Evolutionary conservation across 2,888 invertebrate species (phyloP), one percentile per base, ranked within the genome.

Genomic region (Rosalia funebris): DNA sequence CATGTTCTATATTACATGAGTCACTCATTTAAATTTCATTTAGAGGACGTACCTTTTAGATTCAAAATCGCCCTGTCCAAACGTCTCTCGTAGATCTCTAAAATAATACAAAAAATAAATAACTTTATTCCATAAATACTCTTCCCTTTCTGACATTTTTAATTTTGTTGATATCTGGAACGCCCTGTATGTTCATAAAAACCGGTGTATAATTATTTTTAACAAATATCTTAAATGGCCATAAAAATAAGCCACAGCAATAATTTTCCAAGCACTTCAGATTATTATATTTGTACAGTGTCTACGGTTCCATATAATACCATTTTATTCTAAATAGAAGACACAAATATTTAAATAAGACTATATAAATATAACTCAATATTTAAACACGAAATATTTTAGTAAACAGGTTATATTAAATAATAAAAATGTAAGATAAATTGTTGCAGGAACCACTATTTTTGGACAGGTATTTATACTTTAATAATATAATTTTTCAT

Each of bases 351-450:
- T 25, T 25, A 25, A 25, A 25, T 25, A 25, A 5, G 25, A 3
- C 7, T 7, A 7, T 25, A 25, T 7, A 47, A 47, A 32, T 11
- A 32, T 17, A n/a, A 32, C 15, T 15, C 14, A 10, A 16, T 47
- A 47, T 41, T 41, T 41, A n/a, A 41, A 10, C 41, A 10, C 9
- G 3, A 16, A 46, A 46, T 32, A 47, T n/a, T 34, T 17, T 32
- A 47, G 46, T 32, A 16, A 47, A 47, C 34, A 32, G n/a, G 14
- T 10, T 47, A 34, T n/a, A 32, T 47, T 41, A 41, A 47, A 47
- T 16, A 47, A 32, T 47, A 47, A 9, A 47, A 47, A 34, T 41
- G 16, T 25, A 5, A 25, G 25, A 25, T 7, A 25, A 25, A 25
- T 25, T 25, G 25, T 25, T 25, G 25, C 25, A 25, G 25, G 25